Evolutionary conservation across 2,113 vertebrate species (phyloP), one percentile per base, ranked within the genome.

Genomic region (Toxostoma redivivum): DNA sequence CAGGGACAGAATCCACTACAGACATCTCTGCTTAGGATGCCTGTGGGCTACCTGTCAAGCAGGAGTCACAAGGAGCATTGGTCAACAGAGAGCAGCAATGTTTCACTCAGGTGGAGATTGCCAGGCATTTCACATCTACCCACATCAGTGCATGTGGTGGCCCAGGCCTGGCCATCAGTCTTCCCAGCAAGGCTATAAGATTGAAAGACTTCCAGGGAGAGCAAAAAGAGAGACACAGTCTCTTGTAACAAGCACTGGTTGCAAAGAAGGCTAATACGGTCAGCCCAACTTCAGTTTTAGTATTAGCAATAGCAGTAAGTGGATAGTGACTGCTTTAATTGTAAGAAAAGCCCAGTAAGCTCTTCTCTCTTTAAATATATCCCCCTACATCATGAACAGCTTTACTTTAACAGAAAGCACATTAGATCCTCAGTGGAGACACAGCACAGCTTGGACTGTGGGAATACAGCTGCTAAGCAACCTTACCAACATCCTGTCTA

Each of bases 381-480:
- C 67, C 30, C 66, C 64, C 35, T 71, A 82, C 35, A 77, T 28
- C 48, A 80, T 2, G 6, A 95, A 61, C 69, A 86, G 66, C 54
- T 90, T 89, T 60, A 54, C 47, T 88, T 88, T 81, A 92, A 62
- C 51, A 73, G 45, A 90, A 92, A 88, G 45, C 66, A 80, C 16
- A 50, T 89, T 67, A 90, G 50, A 69, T 88, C 54, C 54, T 85
- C 4, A 4, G 20, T 15, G 48, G 71, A 88, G 92, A 88, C 60
- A 86, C 31, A 86, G 67, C 20, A 74, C 48, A 93, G 38, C 56
- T 56, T 53, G n/a, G 72, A 92, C 67, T 67, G 76, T 62, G 79
- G 58, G 90, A 94, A 86, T 57, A 71, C 67, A 93, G 82, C 90
- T 96, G 93, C 93, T 93, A 93, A 94, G 82, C 94, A 96, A 88